Base-by-base conservation (phyloP, 2,113 vertebrate species). In the Ptychochromis oligacanthus region DNA sequence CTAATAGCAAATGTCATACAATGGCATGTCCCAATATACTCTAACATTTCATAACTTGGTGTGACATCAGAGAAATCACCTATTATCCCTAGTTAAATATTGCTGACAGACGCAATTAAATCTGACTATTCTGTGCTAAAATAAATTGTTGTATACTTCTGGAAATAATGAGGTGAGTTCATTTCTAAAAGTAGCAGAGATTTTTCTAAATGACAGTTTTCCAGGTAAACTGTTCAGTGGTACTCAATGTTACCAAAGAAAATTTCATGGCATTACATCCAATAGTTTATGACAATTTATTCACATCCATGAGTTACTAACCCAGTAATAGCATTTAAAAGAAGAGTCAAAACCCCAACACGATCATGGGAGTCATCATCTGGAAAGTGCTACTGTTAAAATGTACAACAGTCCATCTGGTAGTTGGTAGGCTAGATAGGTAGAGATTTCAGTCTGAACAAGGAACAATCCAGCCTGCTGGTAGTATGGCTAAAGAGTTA, bases 11-110 rank as follows among this genome's bases (percentile, higher is more conserved):
- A 70, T 76, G 31, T 31, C 62, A 65, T 20, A 60, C 4, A 13
- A 62, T 14, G 22, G 31, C 24, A 62, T 81, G n/a, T 80, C 57
- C 81, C 58, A 82, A 40, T 67, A 77, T 34, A 36, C 5, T 79
- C 6, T 40, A 89, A 75, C 83, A 80, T 88, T 79, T 34, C 80
- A 80, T 79, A 84, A 81, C 55, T 55, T 59, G 46, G 56, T 7
- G 17, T 22, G 57, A 22, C 36, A 20, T 64, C 60, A n/a, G 18
- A 34, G 4, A 7, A 57, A 76, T 70, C 60, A 75, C 22, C 15
- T 12, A 6, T 40, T 46, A 79, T 76, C 57, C 54, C 9, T 61
- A 5, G 17, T 43, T 2, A 58, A 62, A 80, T 18, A 34, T 38
- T 20, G n/a, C 31, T 18, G 46, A 62, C 78, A 76, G 54, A 38